phyloP scores from a whole-genome alignment of 1,140 invertebrate species.

The Penaeus chinensis region DNA sequence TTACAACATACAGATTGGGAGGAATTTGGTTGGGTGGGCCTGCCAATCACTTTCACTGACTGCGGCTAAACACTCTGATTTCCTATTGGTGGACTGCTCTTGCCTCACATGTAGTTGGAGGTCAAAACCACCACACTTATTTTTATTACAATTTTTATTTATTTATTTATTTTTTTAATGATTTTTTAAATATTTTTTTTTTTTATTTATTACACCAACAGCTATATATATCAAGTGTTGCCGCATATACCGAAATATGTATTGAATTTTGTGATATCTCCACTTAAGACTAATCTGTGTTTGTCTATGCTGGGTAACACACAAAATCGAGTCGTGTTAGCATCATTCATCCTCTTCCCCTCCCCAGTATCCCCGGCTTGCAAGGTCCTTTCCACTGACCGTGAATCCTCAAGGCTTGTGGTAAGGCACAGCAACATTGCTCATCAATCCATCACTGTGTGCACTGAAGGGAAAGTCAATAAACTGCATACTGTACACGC shows the following conservation, averaged over 20 bases:
- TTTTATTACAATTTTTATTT: too few species aligned
- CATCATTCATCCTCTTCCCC: slow-evolving; percentile 42
- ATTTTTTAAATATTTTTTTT: neutral
- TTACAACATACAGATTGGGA: slow-evolving; percentile 28
- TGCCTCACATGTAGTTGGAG: neutral
- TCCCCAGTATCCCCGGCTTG: slow-evolving; percentile 39
- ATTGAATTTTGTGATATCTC: slow-evolving; percentile 38
- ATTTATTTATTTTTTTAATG: too few species aligned
- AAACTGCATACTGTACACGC: slow-evolving; percentile 15
- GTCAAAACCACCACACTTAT: too few species aligned
- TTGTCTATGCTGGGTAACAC: slow-evolving; percentile 42
- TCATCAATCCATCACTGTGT: slow-evolving; percentile 28
- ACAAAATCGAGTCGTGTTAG: slow-evolving; percentile 42
- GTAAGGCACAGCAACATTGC: slow-evolving; percentile 55
- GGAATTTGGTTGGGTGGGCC: slow-evolving; percentile 42
- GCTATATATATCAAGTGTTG: slow-evolving; percentile 29
- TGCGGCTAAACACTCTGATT: slow-evolving; percentile 25
- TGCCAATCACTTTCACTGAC: slow-evolving; percentile 37
- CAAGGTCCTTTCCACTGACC: slow-evolving; percentile 34
- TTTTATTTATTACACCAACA: slow-evolving; percentile 17
- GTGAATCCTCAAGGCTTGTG: slow-evolving; percentile 16
- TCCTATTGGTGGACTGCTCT: neutral
- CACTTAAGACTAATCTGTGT: slow-evolving; percentile 47
- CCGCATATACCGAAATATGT: slow-evolving; percentile 40
- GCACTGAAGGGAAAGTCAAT: slow-evolving; percentile 13